phyloP scores from a whole-genome alignment of 2,113 vertebrate genomes.

The Todiramphus saurophagus region DNA sequence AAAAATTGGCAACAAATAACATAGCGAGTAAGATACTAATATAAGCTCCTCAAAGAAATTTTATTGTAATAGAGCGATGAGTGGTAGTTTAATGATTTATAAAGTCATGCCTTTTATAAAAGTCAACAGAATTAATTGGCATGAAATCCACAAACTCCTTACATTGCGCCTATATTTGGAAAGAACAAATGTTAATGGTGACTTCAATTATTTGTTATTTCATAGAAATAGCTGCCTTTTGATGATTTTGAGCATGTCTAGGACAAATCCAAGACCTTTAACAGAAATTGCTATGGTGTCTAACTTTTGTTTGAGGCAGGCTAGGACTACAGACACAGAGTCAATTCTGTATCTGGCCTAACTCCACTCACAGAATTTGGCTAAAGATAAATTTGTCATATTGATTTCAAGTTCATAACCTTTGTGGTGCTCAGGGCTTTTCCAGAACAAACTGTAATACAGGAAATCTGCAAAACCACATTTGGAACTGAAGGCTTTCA shows the following conservation, averaged over 20 bases:
- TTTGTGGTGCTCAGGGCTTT: background rate
- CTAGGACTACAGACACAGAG: background rate
- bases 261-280: conserved; percentile 27
- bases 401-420: background rate
- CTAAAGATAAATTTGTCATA: conserved; percentile 1
- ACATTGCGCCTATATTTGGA: background rate
- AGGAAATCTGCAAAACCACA: background rate
- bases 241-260: background rate
- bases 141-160: background rate
- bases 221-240: background rate
- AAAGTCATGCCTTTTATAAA: background rate
- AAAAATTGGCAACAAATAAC: background rate
- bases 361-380: conserved; percentile 6
- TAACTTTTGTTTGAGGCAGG: conserved; percentile 3
- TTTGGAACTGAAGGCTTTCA: background rate
- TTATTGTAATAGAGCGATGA: background rate
- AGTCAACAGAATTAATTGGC: background rate
- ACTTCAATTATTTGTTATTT: conserved; percentile 1
- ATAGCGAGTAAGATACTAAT: background rate
- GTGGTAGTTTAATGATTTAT: background rate
- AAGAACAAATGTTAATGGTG: background rate
- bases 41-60: background rate
- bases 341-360: background rate
- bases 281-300: background rate
- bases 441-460: background rate